Percentiles rank a stretch among this genome's conserved stretches.
Conservation (phyloP, 2,797 vertebrate genomes). For the Pyrocephalus nanus region DNA sequence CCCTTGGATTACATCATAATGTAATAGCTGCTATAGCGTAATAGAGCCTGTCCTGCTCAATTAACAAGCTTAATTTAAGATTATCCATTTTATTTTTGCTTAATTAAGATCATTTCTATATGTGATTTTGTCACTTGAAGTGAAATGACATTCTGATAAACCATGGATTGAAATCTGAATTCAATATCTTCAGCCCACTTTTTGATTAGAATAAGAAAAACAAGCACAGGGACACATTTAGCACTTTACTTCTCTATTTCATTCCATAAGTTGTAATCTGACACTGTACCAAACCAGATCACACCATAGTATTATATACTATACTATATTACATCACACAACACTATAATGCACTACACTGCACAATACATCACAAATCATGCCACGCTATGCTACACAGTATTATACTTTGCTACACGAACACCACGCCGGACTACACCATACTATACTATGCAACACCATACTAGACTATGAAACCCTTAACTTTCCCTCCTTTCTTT, state of each 20-base stretch:
- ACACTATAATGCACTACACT: rapidly evolving
- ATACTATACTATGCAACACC: rapidly evolving
- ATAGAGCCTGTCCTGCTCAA: not conserved
- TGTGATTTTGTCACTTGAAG: not conserved
- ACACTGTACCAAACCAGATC: not conserved
- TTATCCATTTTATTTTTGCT: not conserved
- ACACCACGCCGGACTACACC: rapidly evolving
- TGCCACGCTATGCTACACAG: not conserved
- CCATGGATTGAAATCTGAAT: not conserved
- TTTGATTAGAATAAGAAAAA: not conserved
- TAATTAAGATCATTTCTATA: not conserved
- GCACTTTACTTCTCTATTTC: not conserved
- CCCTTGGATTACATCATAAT: not conserved
- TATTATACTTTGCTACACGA: no score
- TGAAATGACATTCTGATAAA: not conserved
- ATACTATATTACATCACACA: rapidly evolving
- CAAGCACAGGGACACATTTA: not conserved
- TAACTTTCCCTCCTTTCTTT: not conserved
- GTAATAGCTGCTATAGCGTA: not conserved
- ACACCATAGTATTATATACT: not conserved
- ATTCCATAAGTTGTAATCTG: not conserved
- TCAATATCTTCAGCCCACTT: not conserved
- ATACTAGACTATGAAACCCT: not conserved
- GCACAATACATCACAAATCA: no score
- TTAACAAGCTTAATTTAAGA: not conserved